Evolutionary conservation across 2,888 invertebrate genomes (phyloP).

Genomic region (Dastarcus helophoroides): DNA sequence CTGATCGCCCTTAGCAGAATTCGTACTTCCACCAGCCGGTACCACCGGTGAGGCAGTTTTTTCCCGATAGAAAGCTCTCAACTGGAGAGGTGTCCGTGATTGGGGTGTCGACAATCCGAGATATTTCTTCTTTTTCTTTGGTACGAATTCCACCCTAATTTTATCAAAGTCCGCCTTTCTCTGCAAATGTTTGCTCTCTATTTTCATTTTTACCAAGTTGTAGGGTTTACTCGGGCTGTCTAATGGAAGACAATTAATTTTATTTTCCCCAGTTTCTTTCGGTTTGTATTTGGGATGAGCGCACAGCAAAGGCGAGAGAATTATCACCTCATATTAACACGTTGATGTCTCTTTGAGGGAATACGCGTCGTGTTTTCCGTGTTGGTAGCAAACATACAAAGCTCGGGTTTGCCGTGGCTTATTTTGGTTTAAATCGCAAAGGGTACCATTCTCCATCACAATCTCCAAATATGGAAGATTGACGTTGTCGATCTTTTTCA

Average conservation of each 20-base stretch:
- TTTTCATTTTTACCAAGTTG: slow-evolving; percentile 57
- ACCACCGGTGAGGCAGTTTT: slow-evolving; percentile 81
- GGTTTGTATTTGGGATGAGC: slow-evolving; percentile 79
- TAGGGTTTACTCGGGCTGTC: slow-evolving; percentile 61
- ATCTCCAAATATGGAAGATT: slow-evolving; percentile 81
- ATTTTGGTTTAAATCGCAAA: slow-evolving; percentile 76
- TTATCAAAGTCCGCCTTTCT: slow-evolving; percentile 39
- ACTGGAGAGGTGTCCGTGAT: slow-evolving; percentile 57
- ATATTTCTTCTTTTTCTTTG: slow-evolving; percentile 37
- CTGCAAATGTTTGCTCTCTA: slow-evolving; percentile 57
- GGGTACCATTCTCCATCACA: slow-evolving; percentile 77
- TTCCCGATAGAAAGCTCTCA: slow-evolving; percentile 68
- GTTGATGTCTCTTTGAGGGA: slow-evolving; percentile 87
- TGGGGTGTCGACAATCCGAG: slow-evolving; percentile 24
- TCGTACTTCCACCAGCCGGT: slow-evolving; percentile 99
- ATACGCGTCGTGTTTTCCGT: slow-evolving; percentile 84
- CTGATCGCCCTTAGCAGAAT: slow-evolving; percentile 86
- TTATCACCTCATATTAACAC: slow-evolving; percentile 88
- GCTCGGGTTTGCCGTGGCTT: slow-evolving; percentile 71
- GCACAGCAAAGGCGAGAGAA: slow-evolving; percentile 82
- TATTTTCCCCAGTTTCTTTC: slow-evolving; percentile 62
- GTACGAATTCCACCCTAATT: slow-evolving; percentile 55
- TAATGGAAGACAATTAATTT: slow-evolving; percentile 61
- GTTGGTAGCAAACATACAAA: slow-evolving; percentile 78
- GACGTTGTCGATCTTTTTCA: slow-evolving; percentile 75